Percentiles rank a stretch among this genome's conserved stretches.
phyloP scores from a whole-genome alignment of 2,888 invertebrate species.

The Leucoma salicis region DNA sequence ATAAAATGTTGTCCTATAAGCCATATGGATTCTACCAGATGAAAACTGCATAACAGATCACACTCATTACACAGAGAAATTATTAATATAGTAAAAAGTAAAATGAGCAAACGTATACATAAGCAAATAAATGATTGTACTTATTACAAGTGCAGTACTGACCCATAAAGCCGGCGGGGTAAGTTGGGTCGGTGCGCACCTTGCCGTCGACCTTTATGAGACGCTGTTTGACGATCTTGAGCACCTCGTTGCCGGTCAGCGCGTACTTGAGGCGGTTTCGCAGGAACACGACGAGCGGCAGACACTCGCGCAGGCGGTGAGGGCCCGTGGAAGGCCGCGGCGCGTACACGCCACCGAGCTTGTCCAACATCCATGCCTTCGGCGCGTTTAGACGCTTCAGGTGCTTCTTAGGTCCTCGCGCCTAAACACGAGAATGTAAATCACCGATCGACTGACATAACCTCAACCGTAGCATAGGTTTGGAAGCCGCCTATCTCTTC shows the following conservation, averaged over 20 bases:
- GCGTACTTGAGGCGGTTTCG: conserved; percentile 99
- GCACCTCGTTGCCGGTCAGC: conserved; percentile 97
- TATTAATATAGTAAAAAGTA: too few species aligned
- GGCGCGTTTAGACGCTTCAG: conserved; percentile 99
- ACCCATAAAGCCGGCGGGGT: conserved; percentile 99
- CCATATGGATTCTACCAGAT: too few species aligned
- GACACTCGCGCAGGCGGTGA: conserved; percentile 97
- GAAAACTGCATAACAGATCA: too few species aligned
- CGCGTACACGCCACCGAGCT: conserved; percentile 98
- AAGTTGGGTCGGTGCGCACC: conserved; percentile 98
- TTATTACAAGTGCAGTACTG: conserved; percentile 57
- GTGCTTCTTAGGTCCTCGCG: conserved; percentile 99
- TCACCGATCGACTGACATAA: conserved; percentile 16
- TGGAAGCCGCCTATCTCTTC: too few species aligned
- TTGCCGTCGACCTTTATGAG: conserved; percentile 99
- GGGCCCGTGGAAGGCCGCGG: conserved; percentile 99
- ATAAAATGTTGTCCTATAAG: too few species aligned
- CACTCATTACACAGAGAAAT: too few species aligned
- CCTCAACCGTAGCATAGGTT: conserved; percentile 5
- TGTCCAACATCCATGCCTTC: conserved; percentile 99
- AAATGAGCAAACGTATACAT: too few species aligned
- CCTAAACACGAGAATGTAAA: conserved; percentile 77
- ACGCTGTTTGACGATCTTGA: conserved; percentile 98
- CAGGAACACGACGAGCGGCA: conserved; percentile 97
- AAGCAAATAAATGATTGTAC: too few species aligned